Percentiles rank a stretch among this genome's conserved stretches.
Conservation (phyloP, 2,113 vertebrate species). For the Thymallus thymallus region DNA sequence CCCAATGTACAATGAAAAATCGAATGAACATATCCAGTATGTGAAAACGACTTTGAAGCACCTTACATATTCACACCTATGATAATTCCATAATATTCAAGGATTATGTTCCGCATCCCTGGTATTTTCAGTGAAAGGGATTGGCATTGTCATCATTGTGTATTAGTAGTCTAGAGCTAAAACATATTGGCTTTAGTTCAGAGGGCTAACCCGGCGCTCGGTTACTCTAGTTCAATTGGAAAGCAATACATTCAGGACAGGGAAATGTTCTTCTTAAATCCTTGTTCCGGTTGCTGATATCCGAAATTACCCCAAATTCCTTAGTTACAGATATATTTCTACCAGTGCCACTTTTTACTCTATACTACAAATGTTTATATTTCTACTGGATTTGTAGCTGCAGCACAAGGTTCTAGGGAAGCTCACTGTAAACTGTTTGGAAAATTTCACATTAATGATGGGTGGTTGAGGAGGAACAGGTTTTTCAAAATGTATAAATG, state of each 20-base stretch:
- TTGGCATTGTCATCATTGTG: slow-evolving; percentile 47
- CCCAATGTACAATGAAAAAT: slow-evolving; percentile 66
- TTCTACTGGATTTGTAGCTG: slow-evolving; percentile 20
- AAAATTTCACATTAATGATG: neutral
- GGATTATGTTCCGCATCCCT: slow-evolving; percentile 24
- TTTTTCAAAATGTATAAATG: neutral
- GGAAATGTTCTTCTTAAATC: slow-evolving; percentile 17
- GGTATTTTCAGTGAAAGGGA: slow-evolving; percentile 32
- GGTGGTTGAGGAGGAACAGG: neutral
- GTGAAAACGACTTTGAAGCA: slow-evolving; percentile 59
- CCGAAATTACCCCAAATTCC: slow-evolving; percentile 8
- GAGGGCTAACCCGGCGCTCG: neutral
- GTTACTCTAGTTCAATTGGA: slow-evolving; percentile 50
- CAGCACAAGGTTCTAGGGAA: slow-evolving; percentile 22
- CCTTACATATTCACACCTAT: slow-evolving; percentile 56
- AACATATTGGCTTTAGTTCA: neutral
- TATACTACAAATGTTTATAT: slow-evolving; percentile 41
- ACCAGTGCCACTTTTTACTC: slow-evolving; percentile 24
- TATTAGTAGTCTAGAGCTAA: slow-evolving; percentile 39
- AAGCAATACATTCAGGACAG: slow-evolving; percentile 69
- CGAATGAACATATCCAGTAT: slow-evolving; percentile 58
- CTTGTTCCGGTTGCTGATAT: slow-evolving; percentile 45
- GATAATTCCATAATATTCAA: slow-evolving; percentile 14
- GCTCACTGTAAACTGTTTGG: neutral
- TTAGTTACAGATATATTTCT: slow-evolving; percentile 40